These are phyloP conservation scores for Australoheros facetus DNA, from an alignment of 2,797 vertebrate genomes.

Conservation along the genomic window DNA sequence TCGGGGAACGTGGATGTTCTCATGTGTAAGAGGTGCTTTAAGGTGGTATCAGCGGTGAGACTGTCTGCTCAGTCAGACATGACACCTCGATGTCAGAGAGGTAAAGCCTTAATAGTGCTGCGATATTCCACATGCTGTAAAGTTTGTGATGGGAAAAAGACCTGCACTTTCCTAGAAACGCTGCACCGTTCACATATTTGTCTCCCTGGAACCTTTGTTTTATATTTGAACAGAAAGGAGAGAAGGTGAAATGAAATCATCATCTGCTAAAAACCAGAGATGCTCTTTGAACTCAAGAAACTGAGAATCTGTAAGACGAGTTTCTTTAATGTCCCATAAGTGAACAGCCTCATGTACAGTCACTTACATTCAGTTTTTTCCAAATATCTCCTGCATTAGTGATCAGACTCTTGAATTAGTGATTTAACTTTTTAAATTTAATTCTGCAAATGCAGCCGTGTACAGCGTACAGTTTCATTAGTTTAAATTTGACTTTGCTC, in stretches of 20 bases:
- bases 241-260: conserved; percentile 5
- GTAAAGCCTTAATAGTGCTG: conserved; percentile 11
- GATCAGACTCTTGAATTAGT: neutral
- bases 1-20: conserved; percentile 36
- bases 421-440: too few species aligned
- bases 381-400: neutral
- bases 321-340: neutral
- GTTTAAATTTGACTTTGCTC: neutral
- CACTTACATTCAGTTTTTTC: neutral
- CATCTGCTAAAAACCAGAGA: neutral
- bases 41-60: conserved; percentile 21
- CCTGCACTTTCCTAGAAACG: neutral
- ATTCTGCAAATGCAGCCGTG: neutral
- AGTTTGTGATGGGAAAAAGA: conserved; percentile 22
- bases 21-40: conserved; percentile 33
- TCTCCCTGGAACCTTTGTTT: neutral
- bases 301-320: neutral
- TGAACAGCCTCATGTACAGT: neutral
- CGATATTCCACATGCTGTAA: conserved; percentile 4
- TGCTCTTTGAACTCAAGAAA: neutral
- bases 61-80: conserved; percentile 56
- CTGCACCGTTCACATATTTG: neutral
- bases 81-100: conserved; percentile 57
- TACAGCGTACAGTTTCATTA: neutral
- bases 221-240: neutral